A percentile compares a stretch with the other conserved stretches of the same genome.
Conservation (phyloP, 1,140 invertebrate genomes). For the Drosophila bocki region DNA sequence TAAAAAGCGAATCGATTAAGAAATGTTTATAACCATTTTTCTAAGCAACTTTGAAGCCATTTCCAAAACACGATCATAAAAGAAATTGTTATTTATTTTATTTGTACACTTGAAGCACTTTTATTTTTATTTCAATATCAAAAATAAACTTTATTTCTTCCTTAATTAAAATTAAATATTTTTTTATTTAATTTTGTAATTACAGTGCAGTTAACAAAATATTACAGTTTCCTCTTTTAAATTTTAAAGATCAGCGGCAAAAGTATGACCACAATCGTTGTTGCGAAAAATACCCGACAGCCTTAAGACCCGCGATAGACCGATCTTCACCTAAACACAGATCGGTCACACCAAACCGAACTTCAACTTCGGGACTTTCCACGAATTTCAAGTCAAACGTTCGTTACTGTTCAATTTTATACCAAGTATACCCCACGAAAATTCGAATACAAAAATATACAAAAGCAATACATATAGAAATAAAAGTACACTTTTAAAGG, state of each 20-base stretch:
- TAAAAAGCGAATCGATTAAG: neutral
- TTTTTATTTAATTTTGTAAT: neutral
- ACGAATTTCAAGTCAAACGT: slow-evolving; percentile 51
- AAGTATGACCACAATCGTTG: neutral
- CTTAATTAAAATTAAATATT: neutral
- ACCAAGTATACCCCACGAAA: slow-evolving; percentile 47
- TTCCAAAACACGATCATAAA: neutral
- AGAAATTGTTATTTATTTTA: neutral
- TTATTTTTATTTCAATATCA: neutral
- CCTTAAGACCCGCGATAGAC: neutral
- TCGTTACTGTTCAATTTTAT: slow-evolving; percentile 61
- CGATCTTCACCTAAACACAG: neutral
- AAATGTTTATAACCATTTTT: neutral
- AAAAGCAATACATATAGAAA: slow-evolving; percentile 40
- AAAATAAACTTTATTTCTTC: neutral
- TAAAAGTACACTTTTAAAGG: slow-evolving; percentile 48
- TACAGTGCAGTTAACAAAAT: no score
- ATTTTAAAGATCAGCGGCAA: neutral
- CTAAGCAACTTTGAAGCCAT: neutral
- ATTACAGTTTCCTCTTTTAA: no score
- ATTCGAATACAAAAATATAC: slow-evolving; percentile 43
- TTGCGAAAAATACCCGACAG: neutral
- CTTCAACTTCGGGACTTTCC: slow-evolving; percentile 21
- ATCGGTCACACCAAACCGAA: neutral
- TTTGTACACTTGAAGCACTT: neutral